Conservation (phyloP, 2,113 vertebrate genomes). For the Neolamprologus toae region DNA sequence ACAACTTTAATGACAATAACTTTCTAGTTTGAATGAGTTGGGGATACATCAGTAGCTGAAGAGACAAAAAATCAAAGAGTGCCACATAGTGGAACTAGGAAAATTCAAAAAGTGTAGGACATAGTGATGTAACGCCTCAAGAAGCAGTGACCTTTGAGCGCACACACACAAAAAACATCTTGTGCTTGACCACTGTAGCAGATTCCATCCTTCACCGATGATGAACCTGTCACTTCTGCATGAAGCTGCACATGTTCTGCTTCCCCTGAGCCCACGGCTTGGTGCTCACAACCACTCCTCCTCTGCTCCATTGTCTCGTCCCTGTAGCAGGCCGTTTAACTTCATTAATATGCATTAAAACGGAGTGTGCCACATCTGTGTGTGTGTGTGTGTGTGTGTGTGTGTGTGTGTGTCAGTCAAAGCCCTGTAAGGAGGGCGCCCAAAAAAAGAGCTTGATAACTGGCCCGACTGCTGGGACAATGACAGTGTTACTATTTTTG, state of each 20-base stretch:
- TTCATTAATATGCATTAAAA: constrained; percentile 72
- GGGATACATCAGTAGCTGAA: background rate
- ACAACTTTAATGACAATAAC: background rate
- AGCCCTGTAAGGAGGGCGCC: constrained; percentile 5
- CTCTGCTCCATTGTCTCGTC: constrained; percentile 51
- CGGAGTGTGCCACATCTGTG: constrained; percentile 1
- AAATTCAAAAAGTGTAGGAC: background rate
- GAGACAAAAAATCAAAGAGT: background rate
- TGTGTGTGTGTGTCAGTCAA: background rate
- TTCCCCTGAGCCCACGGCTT: constrained; percentile 38
- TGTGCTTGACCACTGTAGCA: background rate
- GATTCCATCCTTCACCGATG: background rate
- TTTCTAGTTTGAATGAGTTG: background rate
- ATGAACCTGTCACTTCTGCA: constrained; percentile 10
- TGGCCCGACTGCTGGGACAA: constrained; percentile 17
- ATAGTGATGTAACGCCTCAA: background rate
- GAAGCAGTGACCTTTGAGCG: background rate
- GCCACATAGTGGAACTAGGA: background rate
- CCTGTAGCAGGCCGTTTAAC: constrained; percentile 47
- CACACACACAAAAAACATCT: background rate
- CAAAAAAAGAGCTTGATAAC: constrained; percentile 2
- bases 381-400: rapidly evolving
- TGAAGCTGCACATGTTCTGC: constrained; percentile 56
- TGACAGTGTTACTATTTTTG: constrained; percentile 29
- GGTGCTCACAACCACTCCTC: constrained; percentile 30